Evolutionary conservation across 2,888 invertebrate species (phyloP).

Genomic region (Tetramorium bicarinatum): DNA sequence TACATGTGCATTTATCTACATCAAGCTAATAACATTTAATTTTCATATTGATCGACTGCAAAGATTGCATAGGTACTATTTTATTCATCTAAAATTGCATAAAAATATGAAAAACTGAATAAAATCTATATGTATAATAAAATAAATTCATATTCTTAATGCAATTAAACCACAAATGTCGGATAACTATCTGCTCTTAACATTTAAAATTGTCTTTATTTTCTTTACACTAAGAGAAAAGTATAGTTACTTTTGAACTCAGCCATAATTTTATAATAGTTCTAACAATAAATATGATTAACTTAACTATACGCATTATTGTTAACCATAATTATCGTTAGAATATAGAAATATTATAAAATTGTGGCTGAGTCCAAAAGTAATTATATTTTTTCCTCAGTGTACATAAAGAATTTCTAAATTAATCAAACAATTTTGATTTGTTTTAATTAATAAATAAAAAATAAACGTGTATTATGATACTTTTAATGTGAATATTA

Average conservation of each 20-base stretch:
- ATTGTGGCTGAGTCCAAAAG: no score
- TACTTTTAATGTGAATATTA: neutral
- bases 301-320: no score
- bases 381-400: no score
- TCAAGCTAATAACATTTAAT: neutral
- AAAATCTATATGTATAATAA: neutral
- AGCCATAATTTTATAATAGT: no score
- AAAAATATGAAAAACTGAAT: neutral
- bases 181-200: neutral
- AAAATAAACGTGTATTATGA: neutral
- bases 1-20: neutral
- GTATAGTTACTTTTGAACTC: no score
- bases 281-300: no score
- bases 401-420: neutral
- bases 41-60: neutral
- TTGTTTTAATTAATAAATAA: neutral
- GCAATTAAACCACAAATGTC: neutral
- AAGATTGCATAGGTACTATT: neutral
- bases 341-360: no score
- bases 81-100: neutral
- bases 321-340: no score
- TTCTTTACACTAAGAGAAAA: no score
- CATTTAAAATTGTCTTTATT: no score
- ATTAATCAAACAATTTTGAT: neutral
- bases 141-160: neutral